Evolutionary conservation across 2,113 vertebrate species (phyloP).

Genomic region (Antechinus stuartii): DNA sequence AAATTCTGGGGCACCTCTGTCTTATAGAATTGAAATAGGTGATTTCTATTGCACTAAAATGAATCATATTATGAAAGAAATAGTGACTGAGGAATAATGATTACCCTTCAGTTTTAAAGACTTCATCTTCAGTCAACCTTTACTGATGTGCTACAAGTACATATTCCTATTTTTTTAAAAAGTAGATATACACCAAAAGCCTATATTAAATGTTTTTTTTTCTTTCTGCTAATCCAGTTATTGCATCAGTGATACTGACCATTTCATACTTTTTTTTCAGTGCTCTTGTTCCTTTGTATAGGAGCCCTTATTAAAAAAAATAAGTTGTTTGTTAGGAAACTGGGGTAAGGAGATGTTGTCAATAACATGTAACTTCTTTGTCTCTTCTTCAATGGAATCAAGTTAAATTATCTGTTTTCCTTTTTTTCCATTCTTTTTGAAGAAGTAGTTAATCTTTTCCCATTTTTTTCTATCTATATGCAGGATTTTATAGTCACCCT

Average conservation of each 20-base stretch:
- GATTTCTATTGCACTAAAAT: not conserved
- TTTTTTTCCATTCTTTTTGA: slow-evolving; percentile 10
- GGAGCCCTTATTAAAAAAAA: slow-evolving; percentile 47
- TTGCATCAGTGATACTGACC: slow-evolving; percentile 47
- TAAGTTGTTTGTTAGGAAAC: slow-evolving; percentile 44
- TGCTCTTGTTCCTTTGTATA: slow-evolving; percentile 53
- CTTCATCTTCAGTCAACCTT: slow-evolving; percentile 14
- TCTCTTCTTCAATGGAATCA: not conserved
- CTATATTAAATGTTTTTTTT: slow-evolving; percentile 55
- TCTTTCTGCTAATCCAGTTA: slow-evolving; percentile 20
- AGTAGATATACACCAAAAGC: slow-evolving; percentile 42
- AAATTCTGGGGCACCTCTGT: not conserved
- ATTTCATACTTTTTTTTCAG: slow-evolving; percentile 29
- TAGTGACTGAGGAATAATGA: not conserved
- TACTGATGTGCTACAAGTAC: slow-evolving; percentile 44
- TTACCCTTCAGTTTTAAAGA: slow-evolving; percentile 33
- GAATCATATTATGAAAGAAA: not conserved
- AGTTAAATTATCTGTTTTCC: not conserved
- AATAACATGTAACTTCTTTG: not conserved
- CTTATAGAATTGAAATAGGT: not conserved
- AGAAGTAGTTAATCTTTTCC: slow-evolving; percentile 18
- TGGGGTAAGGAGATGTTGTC: slow-evolving; percentile 2
- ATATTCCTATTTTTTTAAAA: slow-evolving; percentile 7
- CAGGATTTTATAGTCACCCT: not conserved
- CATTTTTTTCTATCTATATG: slow-evolving; percentile 16